A percentile compares a stretch with the other conserved stretches of the same genome.
Evolutionary conservation across 2,797 vertebrate genomes (phyloP).

Genomic region (Vultur gryphus): DNA sequence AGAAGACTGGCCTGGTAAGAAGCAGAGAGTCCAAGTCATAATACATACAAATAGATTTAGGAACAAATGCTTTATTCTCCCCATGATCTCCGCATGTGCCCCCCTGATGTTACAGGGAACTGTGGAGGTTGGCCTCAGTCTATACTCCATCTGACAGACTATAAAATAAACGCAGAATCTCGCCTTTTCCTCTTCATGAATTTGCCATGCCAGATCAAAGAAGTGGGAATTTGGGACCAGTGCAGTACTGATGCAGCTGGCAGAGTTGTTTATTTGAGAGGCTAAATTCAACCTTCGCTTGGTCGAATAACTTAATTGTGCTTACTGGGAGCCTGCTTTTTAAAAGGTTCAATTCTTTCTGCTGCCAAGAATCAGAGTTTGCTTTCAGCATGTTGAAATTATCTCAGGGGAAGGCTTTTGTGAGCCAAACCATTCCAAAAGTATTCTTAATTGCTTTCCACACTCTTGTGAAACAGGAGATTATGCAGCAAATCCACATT

Average conservation of each 20-base stretch:
- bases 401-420: conserved; percentile 49
- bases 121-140: background rate
- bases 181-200: background rate
- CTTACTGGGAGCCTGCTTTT: conserved; percentile 52
- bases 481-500: conserved; percentile 17
- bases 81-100: background rate
- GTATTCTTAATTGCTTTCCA: conserved; percentile 52
- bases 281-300: conserved; percentile 54
- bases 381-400: conserved; percentile 48
- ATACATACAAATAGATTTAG: background rate
- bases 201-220: conserved; percentile 40
- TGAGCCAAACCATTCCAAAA: conserved; percentile 44
- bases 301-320: conserved; percentile 58
- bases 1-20: background rate
- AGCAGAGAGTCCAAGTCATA: background rate
- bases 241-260: conserved; percentile 32
- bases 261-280: conserved; percentile 48
- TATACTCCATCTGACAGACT: background rate
- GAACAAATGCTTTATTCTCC: background rate
- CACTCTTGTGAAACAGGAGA: conserved; percentile 47
- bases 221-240: conserved; percentile 21
- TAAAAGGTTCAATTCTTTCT: conserved; percentile 53
- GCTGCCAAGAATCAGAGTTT: conserved; percentile 58
- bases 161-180: conserved; percentile 11
- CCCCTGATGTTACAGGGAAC: background rate